These are phyloP conservation scores for Odontesthes bonariensis DNA, from an alignment of 2,113 vertebrate species.

Conservation along the genomic window DNA sequence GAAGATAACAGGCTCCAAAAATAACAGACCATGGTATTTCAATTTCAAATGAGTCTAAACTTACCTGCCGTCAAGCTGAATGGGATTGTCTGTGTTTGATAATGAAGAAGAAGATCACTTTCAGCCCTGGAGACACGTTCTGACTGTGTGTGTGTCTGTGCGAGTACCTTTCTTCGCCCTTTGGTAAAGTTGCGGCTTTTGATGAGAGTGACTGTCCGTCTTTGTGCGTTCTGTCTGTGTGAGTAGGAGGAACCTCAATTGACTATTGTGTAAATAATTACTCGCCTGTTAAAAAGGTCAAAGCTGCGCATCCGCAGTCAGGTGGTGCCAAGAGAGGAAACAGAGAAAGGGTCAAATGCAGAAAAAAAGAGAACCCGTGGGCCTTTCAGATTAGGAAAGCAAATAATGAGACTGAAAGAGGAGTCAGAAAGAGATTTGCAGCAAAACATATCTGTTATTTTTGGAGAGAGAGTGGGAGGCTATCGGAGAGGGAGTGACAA, in stretches of 20 bases:
- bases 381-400: constrained; percentile 7
- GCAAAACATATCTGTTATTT: constrained; percentile 2
- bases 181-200: constrained; percentile 6
- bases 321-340: constrained; percentile 37
- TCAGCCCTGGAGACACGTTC: constrained; percentile 28
- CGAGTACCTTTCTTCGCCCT: not conserved
- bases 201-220: constrained; percentile 4
- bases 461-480: constrained; percentile 16
- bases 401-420: constrained; percentile 7
- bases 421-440: constrained; percentile 4
- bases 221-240: constrained; percentile 19
- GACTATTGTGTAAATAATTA: constrained; percentile 42
- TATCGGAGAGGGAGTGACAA: constrained; percentile 8
- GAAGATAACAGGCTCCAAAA: constrained; percentile 37
- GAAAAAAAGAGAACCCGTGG: constrained; percentile 13
- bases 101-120: constrained; percentile 51
- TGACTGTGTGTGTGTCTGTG: not conserved
- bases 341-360: constrained; percentile 24
- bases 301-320: constrained; percentile 17
- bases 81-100: constrained; percentile 34
- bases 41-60: constrained; percentile 55
- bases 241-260: constrained; percentile 23
- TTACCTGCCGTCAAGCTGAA: constrained; percentile 30
- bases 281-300: constrained; percentile 27
- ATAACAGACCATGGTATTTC: constrained; percentile 41